Conservation (phyloP, 2,113 vertebrate genomes). For the Cebidichthys violaceus region DNA sequence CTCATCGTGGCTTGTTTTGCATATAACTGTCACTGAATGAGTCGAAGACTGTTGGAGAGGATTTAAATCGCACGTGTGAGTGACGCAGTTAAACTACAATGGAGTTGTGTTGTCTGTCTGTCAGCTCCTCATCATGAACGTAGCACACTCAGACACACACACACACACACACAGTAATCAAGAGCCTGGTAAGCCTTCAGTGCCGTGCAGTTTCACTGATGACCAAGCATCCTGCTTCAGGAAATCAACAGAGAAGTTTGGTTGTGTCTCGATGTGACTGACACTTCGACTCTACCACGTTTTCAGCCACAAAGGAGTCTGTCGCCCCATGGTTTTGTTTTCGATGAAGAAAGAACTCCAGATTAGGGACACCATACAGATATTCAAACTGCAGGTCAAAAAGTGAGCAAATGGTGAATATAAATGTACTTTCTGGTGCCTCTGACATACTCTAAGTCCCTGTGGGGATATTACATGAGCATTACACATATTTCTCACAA, state of each 20-base stretch:
- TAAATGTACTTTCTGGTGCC: not conserved
- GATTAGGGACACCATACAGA: not conserved
- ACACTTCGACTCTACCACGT: not conserved
- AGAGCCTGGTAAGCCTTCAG: not conserved
- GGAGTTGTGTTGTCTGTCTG: conserved; percentile 25
- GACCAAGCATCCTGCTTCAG: not conserved
- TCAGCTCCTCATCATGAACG: conserved; percentile 9
- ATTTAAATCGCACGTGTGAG: conserved; percentile 28
- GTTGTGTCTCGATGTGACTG: not conserved
- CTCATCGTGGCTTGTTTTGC: not conserved
- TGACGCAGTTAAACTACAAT: conserved; percentile 40
- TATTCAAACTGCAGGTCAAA: not conserved
- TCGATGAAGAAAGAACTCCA: not conserved
- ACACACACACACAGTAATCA: not conserved
- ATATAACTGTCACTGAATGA: conserved; percentile 10
- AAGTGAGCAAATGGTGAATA: not conserved
- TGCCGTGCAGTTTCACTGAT: not conserved
- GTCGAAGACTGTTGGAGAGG: conserved; percentile 28
- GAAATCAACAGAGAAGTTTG: not conserved
- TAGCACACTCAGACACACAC: too few relatives aligned
- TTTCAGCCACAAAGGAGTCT: too few relatives aligned
- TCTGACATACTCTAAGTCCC: conserved; percentile 14
- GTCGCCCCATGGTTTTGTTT: not conserved
- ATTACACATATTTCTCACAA: conserved; percentile 50
- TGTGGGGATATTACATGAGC: conserved; percentile 48